Conservation (phyloP, 2,797 vertebrate species). For the Anabacerthia variegaticeps region DNA sequence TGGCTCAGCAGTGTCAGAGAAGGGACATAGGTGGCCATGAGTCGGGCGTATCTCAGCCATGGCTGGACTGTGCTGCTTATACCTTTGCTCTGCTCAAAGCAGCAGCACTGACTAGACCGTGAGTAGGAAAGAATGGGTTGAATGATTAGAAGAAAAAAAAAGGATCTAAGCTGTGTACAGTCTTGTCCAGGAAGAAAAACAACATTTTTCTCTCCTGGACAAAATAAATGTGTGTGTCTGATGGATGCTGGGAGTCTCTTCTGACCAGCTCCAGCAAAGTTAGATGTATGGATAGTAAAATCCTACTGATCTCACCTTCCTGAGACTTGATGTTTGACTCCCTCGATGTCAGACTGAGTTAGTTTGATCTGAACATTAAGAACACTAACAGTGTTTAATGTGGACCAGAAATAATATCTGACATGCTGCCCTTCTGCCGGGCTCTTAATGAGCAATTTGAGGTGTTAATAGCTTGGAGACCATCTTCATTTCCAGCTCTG, state of each 20-base stretch:
- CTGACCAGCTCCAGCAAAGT: background rate
- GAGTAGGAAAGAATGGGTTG: background rate
- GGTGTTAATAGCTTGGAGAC: constrained; percentile 40
- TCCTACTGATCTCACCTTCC: constrained; percentile 24
- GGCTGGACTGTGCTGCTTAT: background rate
- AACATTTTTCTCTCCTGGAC: background rate
- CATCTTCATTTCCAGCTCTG: constrained; percentile 16
- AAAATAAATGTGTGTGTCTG: background rate
- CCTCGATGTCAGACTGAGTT: constrained; percentile 25
- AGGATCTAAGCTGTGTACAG: background rate
- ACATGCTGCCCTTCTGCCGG: constrained; percentile 4
- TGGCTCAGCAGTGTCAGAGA: background rate
- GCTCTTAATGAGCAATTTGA: constrained; percentile 47
- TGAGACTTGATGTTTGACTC: constrained; percentile 27
- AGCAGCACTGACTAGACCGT: background rate
- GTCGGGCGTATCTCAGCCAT: background rate
- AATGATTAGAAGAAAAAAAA: background rate
- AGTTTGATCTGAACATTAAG: constrained; percentile 50
- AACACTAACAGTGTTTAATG: constrained; percentile 49
- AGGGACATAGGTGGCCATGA: rapidly evolving
- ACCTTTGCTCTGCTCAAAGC: background rate
- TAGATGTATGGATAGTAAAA: background rate
- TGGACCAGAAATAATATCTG: constrained; percentile 7
- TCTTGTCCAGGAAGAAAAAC: background rate
- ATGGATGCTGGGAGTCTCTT: background rate